Evolutionary conservation across 2,888 invertebrate species (phyloP).

Genomic region (Amaurobius ferox): DNA sequence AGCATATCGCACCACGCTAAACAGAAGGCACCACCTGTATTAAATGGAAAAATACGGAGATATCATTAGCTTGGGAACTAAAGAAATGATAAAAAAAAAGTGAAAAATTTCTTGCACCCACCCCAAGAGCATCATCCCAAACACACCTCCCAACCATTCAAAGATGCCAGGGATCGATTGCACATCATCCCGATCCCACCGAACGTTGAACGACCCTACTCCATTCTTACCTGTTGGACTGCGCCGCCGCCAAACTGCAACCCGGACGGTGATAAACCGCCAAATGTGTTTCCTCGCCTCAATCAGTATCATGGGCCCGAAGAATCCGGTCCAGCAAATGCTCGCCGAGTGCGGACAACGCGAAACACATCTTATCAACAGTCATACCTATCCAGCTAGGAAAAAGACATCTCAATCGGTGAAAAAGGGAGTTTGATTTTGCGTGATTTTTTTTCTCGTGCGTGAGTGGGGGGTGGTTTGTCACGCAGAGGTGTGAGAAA

Average conservation of each 20-base stretch:
- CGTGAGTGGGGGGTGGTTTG: neutral
- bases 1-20: too few species aligned
- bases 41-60: too few species aligned
- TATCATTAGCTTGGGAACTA: too few species aligned
- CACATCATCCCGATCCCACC: slow-evolving; percentile 34
- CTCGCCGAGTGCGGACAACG: slow-evolving; percentile 2
- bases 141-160: neutral
- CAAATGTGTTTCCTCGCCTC: neutral
- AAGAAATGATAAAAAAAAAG: neutral
- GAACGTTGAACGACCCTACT: slow-evolving; percentile 30
- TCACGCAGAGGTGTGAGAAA: slow-evolving; percentile 1
- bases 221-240: slow-evolving; percentile 53
- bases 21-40: too few species aligned
- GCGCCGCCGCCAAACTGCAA: neutral
- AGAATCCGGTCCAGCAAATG: neutral
- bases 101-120: neutral
- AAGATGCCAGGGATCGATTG: slow-evolving; percentile 46
- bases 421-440: neutral
- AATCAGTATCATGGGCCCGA: neutral
- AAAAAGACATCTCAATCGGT: slow-evolving; percentile 6
- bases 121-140: neutral
- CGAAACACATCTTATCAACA: neutral
- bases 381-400: neutral
- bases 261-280: neutral
- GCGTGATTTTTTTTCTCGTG: neutral